Percentiles rank a stretch among this genome's conserved stretches.
These are phyloP conservation scores for Microcebus griseorufus DNA, from an alignment of 2,113 vertebrate genomes.

Conservation along the genomic window DNA sequence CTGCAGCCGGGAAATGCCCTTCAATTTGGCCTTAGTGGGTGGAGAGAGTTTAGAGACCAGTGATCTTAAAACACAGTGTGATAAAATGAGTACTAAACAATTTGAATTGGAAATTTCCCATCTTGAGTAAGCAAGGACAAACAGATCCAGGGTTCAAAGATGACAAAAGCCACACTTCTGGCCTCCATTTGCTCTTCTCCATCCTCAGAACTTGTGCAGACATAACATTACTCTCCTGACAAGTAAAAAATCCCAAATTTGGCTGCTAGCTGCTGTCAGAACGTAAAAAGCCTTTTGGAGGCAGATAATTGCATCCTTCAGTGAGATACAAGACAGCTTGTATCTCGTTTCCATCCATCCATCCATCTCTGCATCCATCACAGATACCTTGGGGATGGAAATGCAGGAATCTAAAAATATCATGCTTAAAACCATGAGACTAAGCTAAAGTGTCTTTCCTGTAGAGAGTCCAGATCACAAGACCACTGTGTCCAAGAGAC, in stretches of 20 bases:
- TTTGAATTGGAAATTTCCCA: background rate
- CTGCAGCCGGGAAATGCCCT: background rate
- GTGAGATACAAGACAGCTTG: background rate
- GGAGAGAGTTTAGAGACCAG: background rate
- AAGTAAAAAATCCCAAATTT: background rate
- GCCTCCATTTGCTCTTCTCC: background rate
- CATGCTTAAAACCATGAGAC: background rate
- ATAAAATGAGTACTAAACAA: background rate
- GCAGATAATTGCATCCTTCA: background rate
- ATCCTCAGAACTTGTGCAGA: background rate
- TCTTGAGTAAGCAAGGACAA: background rate
- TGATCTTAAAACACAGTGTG: background rate
- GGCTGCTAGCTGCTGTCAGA: background rate
- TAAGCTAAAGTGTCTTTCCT: background rate
- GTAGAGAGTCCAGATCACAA: background rate
- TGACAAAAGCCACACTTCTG: background rate
- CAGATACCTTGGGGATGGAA: background rate
- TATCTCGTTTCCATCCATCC: background rate
- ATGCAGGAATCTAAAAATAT: background rate
- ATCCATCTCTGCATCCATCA: background rate
- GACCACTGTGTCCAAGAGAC: background rate
- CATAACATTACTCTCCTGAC: background rate
- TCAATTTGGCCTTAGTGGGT: background rate
- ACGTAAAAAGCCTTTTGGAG: background rate
- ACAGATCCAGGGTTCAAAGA: background rate